These are phyloP conservation scores for Struthio camelus DNA, from an alignment of 2,113 vertebrate genomes.

Conservation along the genomic window DNA sequence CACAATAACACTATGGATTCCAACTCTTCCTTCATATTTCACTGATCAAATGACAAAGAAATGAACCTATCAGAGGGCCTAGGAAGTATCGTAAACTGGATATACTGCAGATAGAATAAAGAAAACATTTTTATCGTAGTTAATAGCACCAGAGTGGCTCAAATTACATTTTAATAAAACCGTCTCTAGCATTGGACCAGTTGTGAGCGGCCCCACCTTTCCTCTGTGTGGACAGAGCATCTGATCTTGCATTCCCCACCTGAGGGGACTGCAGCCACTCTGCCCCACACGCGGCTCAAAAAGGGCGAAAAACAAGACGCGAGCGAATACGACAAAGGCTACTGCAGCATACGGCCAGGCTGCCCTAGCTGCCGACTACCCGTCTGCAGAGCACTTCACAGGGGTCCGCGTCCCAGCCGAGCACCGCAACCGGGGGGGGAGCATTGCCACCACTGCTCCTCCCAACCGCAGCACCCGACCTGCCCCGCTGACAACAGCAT, in stretches of 20 bases:
- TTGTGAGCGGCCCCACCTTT: background rate
- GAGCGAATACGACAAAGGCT: background rate
- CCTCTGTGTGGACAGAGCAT: background rate
- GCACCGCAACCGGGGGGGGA: background rate
- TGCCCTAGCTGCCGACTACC: background rate
- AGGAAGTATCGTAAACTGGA: constrained; percentile 38
- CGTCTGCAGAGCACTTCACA: accelerated
- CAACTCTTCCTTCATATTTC: constrained; percentile 49
- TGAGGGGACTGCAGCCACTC: background rate
- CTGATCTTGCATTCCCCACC: background rate
- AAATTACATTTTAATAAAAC: constrained; percentile 54
- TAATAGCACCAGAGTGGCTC: constrained; percentile 37
- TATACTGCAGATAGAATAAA: constrained; percentile 58
- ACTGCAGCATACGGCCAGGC: background rate
- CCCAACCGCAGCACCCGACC: accelerated
- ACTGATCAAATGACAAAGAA: constrained; percentile 57
- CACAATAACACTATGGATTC: constrained; percentile 42
- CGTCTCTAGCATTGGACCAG: background rate
- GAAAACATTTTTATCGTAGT: constrained; percentile 55
- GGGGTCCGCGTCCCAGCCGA: background rate
- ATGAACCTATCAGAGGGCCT: constrained; percentile 41
- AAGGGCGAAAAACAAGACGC: background rate
- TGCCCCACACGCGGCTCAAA: background rate
- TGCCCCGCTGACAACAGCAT: background rate
- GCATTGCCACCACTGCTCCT: background rate